Base-by-base conservation (phyloP, 1,140 invertebrate genomes). In the Drosophila elegans region DNA sequence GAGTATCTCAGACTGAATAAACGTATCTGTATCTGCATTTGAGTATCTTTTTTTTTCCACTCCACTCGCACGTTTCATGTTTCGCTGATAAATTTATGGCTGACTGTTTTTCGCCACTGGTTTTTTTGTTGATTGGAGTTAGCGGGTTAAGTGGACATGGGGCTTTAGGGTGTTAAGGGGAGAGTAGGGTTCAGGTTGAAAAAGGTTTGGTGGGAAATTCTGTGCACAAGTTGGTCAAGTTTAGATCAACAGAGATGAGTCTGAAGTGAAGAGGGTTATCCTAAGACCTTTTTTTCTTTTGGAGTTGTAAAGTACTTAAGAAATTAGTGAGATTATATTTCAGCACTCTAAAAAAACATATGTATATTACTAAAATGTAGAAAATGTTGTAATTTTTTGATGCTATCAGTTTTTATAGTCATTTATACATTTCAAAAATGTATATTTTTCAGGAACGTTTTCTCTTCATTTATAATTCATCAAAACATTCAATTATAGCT, bases 61-160 rank as follows among this genome's bases (percentile, higher is more conserved):
- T 21, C 45, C 67, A 48, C 38, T 56, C 36, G 64, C 68, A 72
- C 68, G 68, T 72, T 72, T 72, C 52, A 72, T 42, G 68, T 71
- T 72, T 71, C 68, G 68, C 68, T 72, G 68, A 71, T 71, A 67
- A 71, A 71, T 72, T 72, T 72, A 72, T 72, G 52, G 66, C 36
- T 46, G 66, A 49, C 36, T 56, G 38, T 56, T 71, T 68, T 69
- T 38, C 21, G 67, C 67, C 41, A 71, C 63, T 29, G 64, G 10
- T 67, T 38, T 27, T 45, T 64, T 11, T 29, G 16, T 36, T 56
- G 67, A 71, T 49, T 74, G 51, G 45, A 36, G 60, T 55, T 53
- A 39, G 46, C 57, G 49, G 68, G 49, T 73, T 73, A 73, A 74
- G 55, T 39, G 41, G 12, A 29, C 12, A 13, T 32, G 36, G 25